phyloP scores from a whole-genome alignment of 2,797 vertebrate genomes.

The Orestias chungarensis region DNA sequence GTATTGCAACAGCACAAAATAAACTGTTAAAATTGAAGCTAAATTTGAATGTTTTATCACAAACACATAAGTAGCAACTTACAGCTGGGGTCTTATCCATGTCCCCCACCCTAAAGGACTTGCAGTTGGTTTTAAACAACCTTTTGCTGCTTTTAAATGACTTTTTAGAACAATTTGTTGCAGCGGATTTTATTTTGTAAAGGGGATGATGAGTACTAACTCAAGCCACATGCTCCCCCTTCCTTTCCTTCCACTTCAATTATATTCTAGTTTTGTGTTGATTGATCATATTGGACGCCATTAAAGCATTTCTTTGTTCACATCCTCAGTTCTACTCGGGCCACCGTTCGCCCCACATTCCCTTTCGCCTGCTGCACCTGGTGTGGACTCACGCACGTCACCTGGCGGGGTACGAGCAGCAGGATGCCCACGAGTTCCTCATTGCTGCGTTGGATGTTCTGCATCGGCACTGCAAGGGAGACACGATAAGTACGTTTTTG shows the following conservation, averaged over 20 bases:
- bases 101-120: too few species aligned
- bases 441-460: constrained; percentile 97
- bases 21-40: not conserved
- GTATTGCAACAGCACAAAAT: not conserved
- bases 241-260: not conserved
- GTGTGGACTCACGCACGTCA: constrained; percentile 99
- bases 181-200: not conserved
- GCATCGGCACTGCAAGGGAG: constrained; percentile 97
- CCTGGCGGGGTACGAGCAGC: constrained; percentile 98
- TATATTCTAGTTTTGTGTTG: not conserved
- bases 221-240: not conserved
- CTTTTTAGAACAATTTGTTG: too few species aligned
- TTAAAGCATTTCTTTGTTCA: constrained; percentile 29
- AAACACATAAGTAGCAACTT: not conserved
- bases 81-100: not conserved
- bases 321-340: constrained; percentile 95
- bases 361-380: constrained; percentile 97
- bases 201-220: too few species aligned
- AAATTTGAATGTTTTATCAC: not conserved
- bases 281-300: not conserved
- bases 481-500: constrained; percentile 76
- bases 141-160: too few species aligned
- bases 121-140: too few species aligned
- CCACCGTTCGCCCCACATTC: constrained; percentile 98
- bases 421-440: constrained; percentile 98